Evolutionary conservation across 2,113 vertebrate genomes (phyloP), one percentile per base, ranked within the genome.

Genomic region (Prunella himalayana): DNA sequence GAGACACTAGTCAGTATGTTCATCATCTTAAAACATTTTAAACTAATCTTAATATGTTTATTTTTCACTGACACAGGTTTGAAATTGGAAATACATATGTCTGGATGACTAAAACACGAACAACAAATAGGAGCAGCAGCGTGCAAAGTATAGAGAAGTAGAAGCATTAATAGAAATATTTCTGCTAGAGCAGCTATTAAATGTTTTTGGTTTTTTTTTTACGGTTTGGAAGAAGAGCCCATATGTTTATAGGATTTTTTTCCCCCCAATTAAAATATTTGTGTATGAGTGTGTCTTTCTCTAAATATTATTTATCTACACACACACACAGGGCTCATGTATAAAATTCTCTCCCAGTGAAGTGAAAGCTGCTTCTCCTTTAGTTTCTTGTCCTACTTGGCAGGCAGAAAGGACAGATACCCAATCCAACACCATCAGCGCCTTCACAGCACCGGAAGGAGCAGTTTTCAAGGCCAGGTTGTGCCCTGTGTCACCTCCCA

Each of bases 141-240:
- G 88, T 61, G 82, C 86, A 90, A 93, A 94, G 51, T 92, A 93
- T 71, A 92, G 88, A 88, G 72, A 79, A 92, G 57, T 82, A 93
- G 69, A 86, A 80, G 90, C 92, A 94, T 88, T 96, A 97, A 95
- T 94, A 96, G 89, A 96, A 96, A 94, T 95, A 96, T 95, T 97
- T 96, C 92, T 90, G 51, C 76, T 87, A 54, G 82, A 86, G 87
- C 83, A 97, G 94, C 95, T 96, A 94, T 93, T 93, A 96, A 95
- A 65, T 92, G 8, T 63, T 39, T 88, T 92, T 14, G 6, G 24
- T 8, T 33, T 78, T 94, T 37, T 90, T 94, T 95, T 91, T 82
- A 85, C 0, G 3, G 73, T 88, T 95, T 96, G 83, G 82, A 94
- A 93, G 49, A 93, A 96, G 50, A 94, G 88, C 20, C 92, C 94